Evolutionary conservation across 2,797 vertebrate genomes (phyloP).

Genomic region (Taeniopygia guttata): DNA sequence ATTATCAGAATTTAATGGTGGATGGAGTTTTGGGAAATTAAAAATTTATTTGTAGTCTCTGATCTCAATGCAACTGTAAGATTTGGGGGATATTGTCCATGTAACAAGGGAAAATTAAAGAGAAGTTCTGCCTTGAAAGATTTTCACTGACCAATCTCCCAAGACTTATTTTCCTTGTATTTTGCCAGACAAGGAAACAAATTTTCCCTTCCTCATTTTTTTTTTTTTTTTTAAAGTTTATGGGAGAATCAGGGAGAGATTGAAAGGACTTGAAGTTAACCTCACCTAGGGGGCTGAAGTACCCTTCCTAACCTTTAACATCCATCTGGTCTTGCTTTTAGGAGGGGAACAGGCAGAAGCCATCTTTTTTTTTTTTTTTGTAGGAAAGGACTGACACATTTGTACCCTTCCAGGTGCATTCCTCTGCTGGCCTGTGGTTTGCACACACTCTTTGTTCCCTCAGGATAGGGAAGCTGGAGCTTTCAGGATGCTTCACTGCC

Average conservation of each 20-base stretch:
- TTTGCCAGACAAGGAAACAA: background rate
- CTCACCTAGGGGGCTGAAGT: background rate
- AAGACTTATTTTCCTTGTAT: background rate
- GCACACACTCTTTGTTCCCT: background rate
- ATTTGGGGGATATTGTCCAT: background rate
- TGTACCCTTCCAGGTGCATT: background rate
- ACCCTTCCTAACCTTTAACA: background rate
- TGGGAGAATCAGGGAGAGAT: background rate
- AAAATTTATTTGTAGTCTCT: background rate
- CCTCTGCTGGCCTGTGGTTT: background rate
- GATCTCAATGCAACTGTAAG: background rate
- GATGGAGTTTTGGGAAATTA: background rate
- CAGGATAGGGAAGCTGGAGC: background rate
- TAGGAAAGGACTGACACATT: background rate
- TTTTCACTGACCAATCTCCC: background rate
- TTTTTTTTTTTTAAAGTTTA: background rate
- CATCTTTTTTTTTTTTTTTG: background rate
- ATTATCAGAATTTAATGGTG: background rate
- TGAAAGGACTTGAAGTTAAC: background rate
- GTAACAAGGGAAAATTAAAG: background rate
- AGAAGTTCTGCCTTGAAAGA: background rate
- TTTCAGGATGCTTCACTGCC: background rate
- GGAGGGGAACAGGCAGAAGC: background rate
- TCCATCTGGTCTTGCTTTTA: background rate
- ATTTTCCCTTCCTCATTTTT: background rate